These are phyloP conservation scores for Globia sparganii DNA, from an alignment of 2,888 invertebrate species.

Conservation along the genomic window DNA sequence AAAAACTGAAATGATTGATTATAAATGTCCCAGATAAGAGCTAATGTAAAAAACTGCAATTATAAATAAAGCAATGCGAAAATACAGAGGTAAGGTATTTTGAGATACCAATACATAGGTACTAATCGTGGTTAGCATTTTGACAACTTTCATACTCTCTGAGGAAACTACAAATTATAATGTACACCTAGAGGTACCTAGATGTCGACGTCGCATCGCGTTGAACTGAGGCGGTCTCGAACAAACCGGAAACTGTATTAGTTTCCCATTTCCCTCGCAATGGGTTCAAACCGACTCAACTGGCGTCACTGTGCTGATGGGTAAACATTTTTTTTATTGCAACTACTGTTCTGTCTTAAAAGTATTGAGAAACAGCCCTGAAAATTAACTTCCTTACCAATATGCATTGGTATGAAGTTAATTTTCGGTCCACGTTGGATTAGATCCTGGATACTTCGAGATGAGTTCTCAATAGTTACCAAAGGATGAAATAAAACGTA, in stretches of 20 bases:
- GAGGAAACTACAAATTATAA: background rate
- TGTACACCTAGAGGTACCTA: background rate
- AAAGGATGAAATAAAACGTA: background rate
- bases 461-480: background rate
- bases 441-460: background rate
- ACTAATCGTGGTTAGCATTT: background rate
- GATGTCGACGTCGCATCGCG: background rate
- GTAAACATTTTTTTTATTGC: background rate
- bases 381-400: background rate
- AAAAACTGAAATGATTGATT: background rate
- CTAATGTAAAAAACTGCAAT: no score
- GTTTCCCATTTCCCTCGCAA: background rate
- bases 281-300: background rate
- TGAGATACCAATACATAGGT: no score
- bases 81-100: background rate
- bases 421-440: background rate
- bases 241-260: background rate
- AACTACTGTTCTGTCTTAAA: background rate
- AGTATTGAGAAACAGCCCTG: background rate
- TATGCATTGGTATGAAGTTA: no score
- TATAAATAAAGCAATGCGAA: background rate
- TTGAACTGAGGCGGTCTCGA: background rate
- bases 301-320: background rate
- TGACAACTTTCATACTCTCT: background rate
- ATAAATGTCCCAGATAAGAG: background rate